Evolutionary conservation across 2,888 invertebrate species (phyloP).

Genomic region (Chrysolina haemoptera): DNA sequence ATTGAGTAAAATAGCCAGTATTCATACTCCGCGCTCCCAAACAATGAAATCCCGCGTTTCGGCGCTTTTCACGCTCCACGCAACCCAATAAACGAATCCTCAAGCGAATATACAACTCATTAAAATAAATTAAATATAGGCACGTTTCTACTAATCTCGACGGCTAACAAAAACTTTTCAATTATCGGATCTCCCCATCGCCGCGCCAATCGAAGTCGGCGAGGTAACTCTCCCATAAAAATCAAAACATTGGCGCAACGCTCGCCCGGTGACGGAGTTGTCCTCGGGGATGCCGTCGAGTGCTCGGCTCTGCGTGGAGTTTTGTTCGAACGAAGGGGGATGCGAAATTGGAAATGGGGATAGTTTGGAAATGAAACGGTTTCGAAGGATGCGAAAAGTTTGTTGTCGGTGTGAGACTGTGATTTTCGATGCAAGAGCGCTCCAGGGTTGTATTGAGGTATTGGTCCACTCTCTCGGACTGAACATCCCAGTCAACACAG

Average conservation of each 20-base stretch:
- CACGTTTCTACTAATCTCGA: conserved; percentile 66
- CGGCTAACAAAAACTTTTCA: conserved; percentile 67
- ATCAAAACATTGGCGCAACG: conserved; percentile 66
- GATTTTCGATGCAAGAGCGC: neutral
- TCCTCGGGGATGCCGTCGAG: conserved; percentile 39
- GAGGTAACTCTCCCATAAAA: conserved; percentile 68
- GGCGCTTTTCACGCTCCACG: conserved; percentile 25
- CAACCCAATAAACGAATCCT: conserved; percentile 48
- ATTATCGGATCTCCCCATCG: conserved; percentile 59
- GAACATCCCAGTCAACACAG: no score
- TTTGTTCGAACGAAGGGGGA: conserved; percentile 11
- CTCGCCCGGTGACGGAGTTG: conserved; percentile 31
- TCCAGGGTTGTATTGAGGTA: no score
- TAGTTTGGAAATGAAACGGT: conserved; percentile 1
- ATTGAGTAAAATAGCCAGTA: neutral
- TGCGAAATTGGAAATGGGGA: conserved; percentile 22
- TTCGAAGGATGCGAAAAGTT: neutral
- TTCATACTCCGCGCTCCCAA: neutral
- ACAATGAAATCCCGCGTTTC: conserved; percentile 20
- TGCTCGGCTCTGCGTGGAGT: neutral
- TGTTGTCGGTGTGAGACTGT: neutral
- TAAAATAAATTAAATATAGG: conserved; percentile 65
- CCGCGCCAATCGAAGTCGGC: conserved; percentile 55
- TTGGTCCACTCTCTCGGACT: no score
- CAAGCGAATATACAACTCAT: conserved; percentile 57